Conservation (phyloP, 2,888 invertebrate genomes). For the Agrotis exclamationis region DNA sequence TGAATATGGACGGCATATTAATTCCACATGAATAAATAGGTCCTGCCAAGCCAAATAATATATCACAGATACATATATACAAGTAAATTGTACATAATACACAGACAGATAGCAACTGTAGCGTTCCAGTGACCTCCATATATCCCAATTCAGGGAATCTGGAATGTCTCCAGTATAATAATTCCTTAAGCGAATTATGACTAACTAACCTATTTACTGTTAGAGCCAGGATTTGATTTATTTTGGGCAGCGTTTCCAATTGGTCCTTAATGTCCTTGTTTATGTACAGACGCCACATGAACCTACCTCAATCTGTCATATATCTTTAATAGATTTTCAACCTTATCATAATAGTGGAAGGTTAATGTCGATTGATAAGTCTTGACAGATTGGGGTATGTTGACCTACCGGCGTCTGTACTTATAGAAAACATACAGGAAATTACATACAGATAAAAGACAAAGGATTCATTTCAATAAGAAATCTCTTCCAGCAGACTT, state of each 20-base stretch:
- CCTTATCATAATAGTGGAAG: no score
- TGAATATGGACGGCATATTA: conserved; percentile 22
- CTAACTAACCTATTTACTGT: conserved; percentile 36
- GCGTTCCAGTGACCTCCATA: conserved; percentile 53
- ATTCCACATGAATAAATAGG: conserved; percentile 25
- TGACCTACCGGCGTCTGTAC: no score
- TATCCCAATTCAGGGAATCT: conserved; percentile 59
- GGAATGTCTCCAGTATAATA: conserved; percentile 63
- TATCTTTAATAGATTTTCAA: no score
- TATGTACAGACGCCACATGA: no score
- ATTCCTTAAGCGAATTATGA: conserved; percentile 50
- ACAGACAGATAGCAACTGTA: conserved; percentile 27
- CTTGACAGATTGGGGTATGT: no score
- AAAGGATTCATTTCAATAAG: no score
- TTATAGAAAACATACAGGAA: no score
- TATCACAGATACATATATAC: conserved; percentile 11
- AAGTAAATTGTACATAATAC: conserved; percentile 20
- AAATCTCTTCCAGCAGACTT: no score
- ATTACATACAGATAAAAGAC: no score
- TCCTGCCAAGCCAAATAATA: conserved; percentile 13
- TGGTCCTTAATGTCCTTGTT: not conserved
- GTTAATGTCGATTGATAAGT: no score
- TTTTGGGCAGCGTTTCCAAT: conserved; percentile 6
- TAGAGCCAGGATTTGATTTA: conserved; percentile 8
- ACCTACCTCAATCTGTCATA: no score